Evolutionary conservation across 2,113 vertebrate genomes (phyloP).

Genomic region (Hepsetus odoe): DNA sequence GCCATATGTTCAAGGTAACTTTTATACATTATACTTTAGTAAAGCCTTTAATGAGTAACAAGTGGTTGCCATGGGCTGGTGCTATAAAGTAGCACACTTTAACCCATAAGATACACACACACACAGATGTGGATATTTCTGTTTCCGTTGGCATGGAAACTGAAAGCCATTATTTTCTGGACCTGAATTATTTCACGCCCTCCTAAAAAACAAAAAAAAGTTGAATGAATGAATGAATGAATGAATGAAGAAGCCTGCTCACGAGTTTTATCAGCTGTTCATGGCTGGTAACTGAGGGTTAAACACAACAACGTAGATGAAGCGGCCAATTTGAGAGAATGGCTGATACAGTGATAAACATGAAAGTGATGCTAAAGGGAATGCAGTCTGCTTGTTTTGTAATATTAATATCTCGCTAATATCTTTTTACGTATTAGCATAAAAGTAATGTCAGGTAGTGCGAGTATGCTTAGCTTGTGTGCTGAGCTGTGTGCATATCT

Average conservation of each 20-base stretch:
- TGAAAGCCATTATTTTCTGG: slow-evolving; percentile 68
- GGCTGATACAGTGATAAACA: neutral
- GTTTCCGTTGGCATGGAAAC: slow-evolving; percentile 75
- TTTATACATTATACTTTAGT: neutral
- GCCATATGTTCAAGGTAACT: too few relatives aligned
- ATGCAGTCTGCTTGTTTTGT: neutral
- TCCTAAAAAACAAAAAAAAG: slow-evolving; percentile 42
- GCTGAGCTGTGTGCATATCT: too few relatives aligned
- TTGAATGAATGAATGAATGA: neutral
- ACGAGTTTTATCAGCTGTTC: neutral
- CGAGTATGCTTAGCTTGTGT: neutral
- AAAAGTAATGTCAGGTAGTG: neutral
- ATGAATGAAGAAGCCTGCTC: slow-evolving; percentile 1
- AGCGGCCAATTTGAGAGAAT: too few relatives aligned
- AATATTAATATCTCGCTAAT: too few relatives aligned
- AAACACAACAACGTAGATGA: slow-evolving; percentile 25
- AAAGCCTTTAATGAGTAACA: neutral
- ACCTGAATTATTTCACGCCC: slow-evolving; percentile 59
- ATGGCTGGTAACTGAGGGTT: neutral
- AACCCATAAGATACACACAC: slow-evolving; percentile 29
- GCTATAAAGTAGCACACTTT: slow-evolving; percentile 10
- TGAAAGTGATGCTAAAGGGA: neutral
- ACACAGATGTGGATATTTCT: slow-evolving; percentile 68
- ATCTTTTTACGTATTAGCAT: neutral
- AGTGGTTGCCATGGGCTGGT: slow-evolving; percentile 27